These are phyloP conservation scores for Drosophila arawakana DNA, from an alignment of 1,140 invertebrate species.

Conservation along the genomic window DNA sequence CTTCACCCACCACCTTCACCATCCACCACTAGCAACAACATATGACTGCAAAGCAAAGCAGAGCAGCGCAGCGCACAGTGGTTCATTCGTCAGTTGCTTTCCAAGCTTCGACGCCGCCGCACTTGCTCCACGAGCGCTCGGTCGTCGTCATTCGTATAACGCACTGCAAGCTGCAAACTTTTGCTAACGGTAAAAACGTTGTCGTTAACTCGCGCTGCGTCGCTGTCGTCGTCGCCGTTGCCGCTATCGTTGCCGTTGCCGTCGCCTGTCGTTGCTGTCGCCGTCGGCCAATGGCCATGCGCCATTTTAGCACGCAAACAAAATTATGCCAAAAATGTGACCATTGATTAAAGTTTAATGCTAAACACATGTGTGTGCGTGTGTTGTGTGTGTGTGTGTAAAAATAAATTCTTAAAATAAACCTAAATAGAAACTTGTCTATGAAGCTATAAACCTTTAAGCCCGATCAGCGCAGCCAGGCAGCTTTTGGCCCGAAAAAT, in stretches of 20 bases:
- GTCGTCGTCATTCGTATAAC: slow-evolving; percentile 53
- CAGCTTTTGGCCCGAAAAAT: neutral
- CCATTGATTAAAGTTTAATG: slow-evolving; percentile 46
- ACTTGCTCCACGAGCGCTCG: slow-evolving; percentile 55
- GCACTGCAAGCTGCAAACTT: slow-evolving; percentile 53
- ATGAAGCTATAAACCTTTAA: slow-evolving; percentile 3
- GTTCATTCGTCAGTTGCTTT: slow-evolving; percentile 72
- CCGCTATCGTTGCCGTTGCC: neutral
- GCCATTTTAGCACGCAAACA: slow-evolving; percentile 33
- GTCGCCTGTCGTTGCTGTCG: slow-evolving; percentile 4
- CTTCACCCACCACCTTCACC: slow-evolving; percentile 40
- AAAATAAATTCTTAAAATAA: slow-evolving; percentile 12
- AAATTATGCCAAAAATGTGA: slow-evolving; percentile 36
- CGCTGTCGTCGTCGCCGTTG: slow-evolving; percentile 8
- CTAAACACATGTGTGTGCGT: slow-evolving; percentile 43
- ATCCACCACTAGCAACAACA: slow-evolving; percentile 39
- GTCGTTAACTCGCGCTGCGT: slow-evolving; percentile 30
- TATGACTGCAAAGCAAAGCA: slow-evolving; percentile 38
- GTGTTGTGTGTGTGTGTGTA: too few relatives aligned
- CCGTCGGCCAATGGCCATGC: slow-evolving; percentile 56
- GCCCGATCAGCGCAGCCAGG: slow-evolving; percentile 2
- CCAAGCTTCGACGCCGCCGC: slow-evolving; percentile 79
- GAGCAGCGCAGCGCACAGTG: slow-evolving; percentile 8
- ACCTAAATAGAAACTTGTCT: slow-evolving; percentile 11
- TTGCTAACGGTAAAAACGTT: slow-evolving; percentile 65